Evolutionary conservation across 2,113 vertebrate species (phyloP).

Genomic region (Smithornis capensis): DNA sequence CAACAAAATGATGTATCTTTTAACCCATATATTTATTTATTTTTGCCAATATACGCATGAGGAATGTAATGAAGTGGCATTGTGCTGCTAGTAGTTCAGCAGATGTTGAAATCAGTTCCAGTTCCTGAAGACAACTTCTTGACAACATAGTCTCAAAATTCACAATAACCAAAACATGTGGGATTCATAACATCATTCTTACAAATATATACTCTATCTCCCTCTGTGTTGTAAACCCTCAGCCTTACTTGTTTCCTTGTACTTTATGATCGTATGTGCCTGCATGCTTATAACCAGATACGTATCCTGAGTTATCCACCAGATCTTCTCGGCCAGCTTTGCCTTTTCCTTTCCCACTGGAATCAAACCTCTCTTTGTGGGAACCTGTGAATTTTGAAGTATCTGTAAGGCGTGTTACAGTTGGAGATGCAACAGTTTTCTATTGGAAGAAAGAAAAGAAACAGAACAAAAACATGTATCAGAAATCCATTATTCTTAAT

Average conservation of each 20-base stretch:
- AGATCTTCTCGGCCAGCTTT: constrained; percentile 92
- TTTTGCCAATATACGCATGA: constrained; percentile 54
- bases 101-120: constrained; percentile 67
- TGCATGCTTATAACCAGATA: constrained; percentile 92
- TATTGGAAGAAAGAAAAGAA: constrained; percentile 45
- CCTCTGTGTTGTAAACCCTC: neutral
- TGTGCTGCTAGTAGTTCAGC: constrained; percentile 59
- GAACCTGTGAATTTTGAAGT: constrained; percentile 93
- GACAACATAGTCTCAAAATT: constrained; percentile 52
- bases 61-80: constrained; percentile 77
- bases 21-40: neutral
- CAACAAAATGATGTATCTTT: neutral
- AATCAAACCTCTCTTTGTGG: constrained; percentile 94
- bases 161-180: constrained; percentile 46
- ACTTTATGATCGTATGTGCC: constrained; percentile 95
- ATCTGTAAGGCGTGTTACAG: constrained; percentile 93
- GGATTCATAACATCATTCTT: constrained; percentile 43
- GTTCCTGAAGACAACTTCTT: constrained; percentile 64
- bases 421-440: constrained; percentile 91
- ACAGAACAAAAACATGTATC: neutral
- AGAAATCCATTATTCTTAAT: neutral
- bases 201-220: constrained; percentile 14
- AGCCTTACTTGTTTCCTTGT: constrained; percentile 78
- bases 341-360: constrained; percentile 89
- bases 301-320: constrained; percentile 90